Conservation (phyloP, 2,113 vertebrate species). For the Symphodus melops region DNA sequence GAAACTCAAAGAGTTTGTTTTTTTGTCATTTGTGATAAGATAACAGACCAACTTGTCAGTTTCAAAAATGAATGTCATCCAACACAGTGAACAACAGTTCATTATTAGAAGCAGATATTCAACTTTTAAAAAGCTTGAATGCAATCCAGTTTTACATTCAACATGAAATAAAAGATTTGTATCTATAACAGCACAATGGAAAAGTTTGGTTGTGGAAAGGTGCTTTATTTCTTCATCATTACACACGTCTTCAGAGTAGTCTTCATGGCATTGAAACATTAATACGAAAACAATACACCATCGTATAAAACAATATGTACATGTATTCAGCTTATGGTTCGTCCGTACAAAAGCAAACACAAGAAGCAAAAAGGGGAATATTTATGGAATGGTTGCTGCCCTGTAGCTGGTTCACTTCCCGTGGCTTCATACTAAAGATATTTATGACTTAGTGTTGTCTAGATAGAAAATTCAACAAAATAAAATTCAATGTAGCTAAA, state of each 20-base stretch:
- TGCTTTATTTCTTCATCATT: slow-evolving; percentile 80
- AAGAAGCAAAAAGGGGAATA: slow-evolving; percentile 40
- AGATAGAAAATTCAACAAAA: slow-evolving; percentile 45
- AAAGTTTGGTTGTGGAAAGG: slow-evolving; percentile 50
- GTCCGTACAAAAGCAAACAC: slow-evolving; percentile 70
- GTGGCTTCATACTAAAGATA: slow-evolving; percentile 25
- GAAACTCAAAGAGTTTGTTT: not conserved
- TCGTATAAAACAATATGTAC: slow-evolving; percentile 77
- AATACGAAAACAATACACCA: slow-evolving; percentile 73
- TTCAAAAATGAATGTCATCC: not conserved
- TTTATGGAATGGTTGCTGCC: slow-evolving; percentile 44
- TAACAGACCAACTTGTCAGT: not conserved
- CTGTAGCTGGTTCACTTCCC: slow-evolving; percentile 38
- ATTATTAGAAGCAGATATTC: slow-evolving; percentile 3
- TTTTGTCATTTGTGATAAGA: not conserved
- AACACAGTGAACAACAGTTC: slow-evolving; percentile 3
- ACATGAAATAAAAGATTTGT: not conserved
- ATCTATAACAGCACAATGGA: not conserved
- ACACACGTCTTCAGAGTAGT: slow-evolving; percentile 52
- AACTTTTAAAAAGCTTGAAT: not conserved
- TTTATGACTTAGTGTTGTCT: slow-evolving; percentile 8
- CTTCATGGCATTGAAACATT: slow-evolving; percentile 63
- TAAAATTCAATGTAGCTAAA: slow-evolving; percentile 35
- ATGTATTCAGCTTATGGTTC: slow-evolving; percentile 56
- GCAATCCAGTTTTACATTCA: no score